These are phyloP conservation scores for Engystomops pustulosus DNA, from an alignment of 2,113 vertebrate species.

Conservation along the genomic window DNA sequence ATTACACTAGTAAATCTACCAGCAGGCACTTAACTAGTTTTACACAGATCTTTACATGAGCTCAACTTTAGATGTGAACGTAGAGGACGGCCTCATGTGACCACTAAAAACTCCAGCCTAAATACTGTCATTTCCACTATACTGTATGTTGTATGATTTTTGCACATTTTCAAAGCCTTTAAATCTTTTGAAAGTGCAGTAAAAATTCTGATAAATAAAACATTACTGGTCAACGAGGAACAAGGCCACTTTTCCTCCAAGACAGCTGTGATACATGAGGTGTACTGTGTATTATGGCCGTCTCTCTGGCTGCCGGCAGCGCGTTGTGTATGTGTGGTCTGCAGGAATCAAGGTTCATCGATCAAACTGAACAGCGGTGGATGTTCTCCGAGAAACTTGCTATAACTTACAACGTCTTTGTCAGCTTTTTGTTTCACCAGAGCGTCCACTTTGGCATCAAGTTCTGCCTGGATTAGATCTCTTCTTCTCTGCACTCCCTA, in stretches of 20 bases:
- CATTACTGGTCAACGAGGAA: background rate
- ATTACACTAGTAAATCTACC: no score
- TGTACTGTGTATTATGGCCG: background rate
- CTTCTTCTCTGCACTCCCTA: slow-evolving; percentile 90
- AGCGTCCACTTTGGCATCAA: slow-evolving; percentile 84
- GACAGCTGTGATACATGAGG: background rate
- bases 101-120: no score
- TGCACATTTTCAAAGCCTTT: no score
- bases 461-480: slow-evolving; percentile 92
- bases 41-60: no score
- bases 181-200: no score
- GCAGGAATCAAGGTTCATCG: background rate
- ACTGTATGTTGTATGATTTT: no score
- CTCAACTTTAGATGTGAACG: no score
- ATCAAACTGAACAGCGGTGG: background rate
- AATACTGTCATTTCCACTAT: no score
- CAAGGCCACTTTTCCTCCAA: background rate
- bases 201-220: background rate
- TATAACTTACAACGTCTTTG: slow-evolving; percentile 80
- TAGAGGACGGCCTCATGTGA: no score
- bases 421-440: slow-evolving; percentile 80
- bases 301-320: background rate
- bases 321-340: background rate
- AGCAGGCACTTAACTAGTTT: no score
- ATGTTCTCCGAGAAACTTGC: background rate